Base-by-base conservation (phyloP, 1,140 invertebrate genomes). In the Lordiphosa mommai region DNA sequence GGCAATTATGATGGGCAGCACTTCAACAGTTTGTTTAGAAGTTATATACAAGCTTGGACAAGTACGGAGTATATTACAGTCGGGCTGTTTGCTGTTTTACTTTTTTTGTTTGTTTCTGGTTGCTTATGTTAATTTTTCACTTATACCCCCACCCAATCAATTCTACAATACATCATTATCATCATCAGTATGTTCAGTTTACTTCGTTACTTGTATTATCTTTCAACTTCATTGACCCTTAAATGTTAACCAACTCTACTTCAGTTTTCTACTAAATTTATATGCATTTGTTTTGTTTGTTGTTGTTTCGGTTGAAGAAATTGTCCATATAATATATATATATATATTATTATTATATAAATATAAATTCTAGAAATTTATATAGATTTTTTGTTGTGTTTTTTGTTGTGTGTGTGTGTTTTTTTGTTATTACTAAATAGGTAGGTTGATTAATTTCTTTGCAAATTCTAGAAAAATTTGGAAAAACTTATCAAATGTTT, bases 331-430 rank as follows among this genome's bases (percentile, higher is more conserved):
- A 32, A 27, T 43, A 14, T 43, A 20, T 10, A 44, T 43, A 50
- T 65, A 55, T 32, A 32, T 46, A 47, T 17, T n/a, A n/a, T 17
- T 17, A 27, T 27, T 27, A 27, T 55, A 70, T 60, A 68, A 59
- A 66, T 85, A 79, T 76, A 73, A 84, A 86, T 85, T 79, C 80
- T 85, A 63, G 61, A 69, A 57, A 85, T 79, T 53, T 85, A 65
- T 79, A 69, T 65, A 27, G 49, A 65, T 55, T 59, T 52, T 27
- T 23, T 67, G 17, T 55, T 55, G 38, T 41, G 10, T n/a, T 23
- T 51, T 14, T 38, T 27, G 23, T 43, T 29, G 38, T 43, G 43
- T 43, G 16, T 10, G 41, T 56, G 38, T 38, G 51, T 67, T 58
- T 40, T 48, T 61, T 66, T 66, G 36, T 74, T 80, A 80, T 82